Base-by-base conservation (phyloP, 2,797 vertebrate species). In the Amblyopsis hoosieri region DNA sequence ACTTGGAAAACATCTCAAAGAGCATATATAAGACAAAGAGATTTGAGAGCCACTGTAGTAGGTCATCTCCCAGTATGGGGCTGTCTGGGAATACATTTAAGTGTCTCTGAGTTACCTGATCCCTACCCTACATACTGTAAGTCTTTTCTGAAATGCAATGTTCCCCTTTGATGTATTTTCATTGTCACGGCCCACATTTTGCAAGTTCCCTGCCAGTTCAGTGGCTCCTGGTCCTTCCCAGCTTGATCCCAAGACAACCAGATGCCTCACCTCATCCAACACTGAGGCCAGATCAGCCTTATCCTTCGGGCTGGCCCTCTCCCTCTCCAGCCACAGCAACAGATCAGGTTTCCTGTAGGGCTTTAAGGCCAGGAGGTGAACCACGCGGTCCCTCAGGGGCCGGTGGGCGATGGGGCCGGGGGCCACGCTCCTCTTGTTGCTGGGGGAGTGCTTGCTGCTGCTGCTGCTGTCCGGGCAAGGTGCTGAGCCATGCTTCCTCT, bases 321-420 rank as follows among this genome's bases (percentile, higher is more conserved):
- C 89, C 71, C 89, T 87, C 64, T 92, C 92, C 74, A 93, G 75
- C 89, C 86, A 91, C 70, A 92, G 85, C 52, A 94, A 85, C 64
- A 93, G 88, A 80, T 93, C 88, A 2, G 92, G 92, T 85, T 93
- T 93, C 83, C 66, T 82, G 83, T 90, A 92, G 19, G 92, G 87
- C 81, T 89, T 91, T 69, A 91, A 84, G 78, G 92, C 92, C 70
- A 90, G 71, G 66, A 92, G 84, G 80, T 94, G 94, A 81, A 92
- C 80, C 71, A 92, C 64, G 47, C 91, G 91, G 45, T 93, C 94
- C 68, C 82, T 88, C 47, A 94, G 74, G n/a, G 89, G 78, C 59
- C 90, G 84, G 55, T 91, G 89, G 71, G 80, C 88, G 86, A 85
- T 85, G 9, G 86, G 71, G 60, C 83, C 80, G 29, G 83, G 79